These are phyloP conservation scores for Macrosiphum euphorbiae DNA, from an alignment of 2,888 invertebrate genomes.

Conservation along the genomic window DNA sequence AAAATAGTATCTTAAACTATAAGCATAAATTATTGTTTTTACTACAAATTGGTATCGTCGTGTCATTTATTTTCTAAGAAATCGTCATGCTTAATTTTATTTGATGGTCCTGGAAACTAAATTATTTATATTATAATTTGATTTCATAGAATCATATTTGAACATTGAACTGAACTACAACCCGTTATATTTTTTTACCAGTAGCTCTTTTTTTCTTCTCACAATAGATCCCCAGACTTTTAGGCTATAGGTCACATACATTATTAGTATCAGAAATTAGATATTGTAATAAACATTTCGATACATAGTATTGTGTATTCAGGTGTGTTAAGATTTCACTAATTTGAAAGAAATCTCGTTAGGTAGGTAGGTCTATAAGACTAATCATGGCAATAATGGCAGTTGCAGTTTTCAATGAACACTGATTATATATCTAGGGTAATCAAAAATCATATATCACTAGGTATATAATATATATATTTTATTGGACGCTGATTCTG, in stretches of 20 bases:
- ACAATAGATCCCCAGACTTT: neutral
- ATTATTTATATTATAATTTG: neutral
- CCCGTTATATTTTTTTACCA: neutral
- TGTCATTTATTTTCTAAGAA: conserved; percentile 5
- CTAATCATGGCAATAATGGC: neutral
- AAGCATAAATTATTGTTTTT: neutral
- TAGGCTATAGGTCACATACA: conserved; percentile 12
- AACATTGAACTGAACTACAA: neutral
- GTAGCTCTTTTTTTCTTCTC: neutral
- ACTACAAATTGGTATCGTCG: neutral
- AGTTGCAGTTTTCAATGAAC: conserved; percentile 40
- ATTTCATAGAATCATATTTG: neutral
- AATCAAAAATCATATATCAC: conserved; percentile 54
- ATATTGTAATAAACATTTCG: neutral
- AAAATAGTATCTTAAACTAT: neutral
- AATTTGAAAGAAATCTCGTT: conserved; percentile 30
- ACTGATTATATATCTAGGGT: neutral
- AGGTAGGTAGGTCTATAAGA: neutral
- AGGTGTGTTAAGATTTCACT: conserved; percentile 19
- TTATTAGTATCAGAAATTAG: neutral
- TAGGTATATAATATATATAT: neutral
- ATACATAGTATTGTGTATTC: neutral
- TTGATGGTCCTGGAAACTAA: neutral
- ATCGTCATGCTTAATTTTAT: neutral
- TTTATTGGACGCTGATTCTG: neutral